Conservation (phyloP, 2,888 invertebrate species). For the Euzetes globulus region DNA sequence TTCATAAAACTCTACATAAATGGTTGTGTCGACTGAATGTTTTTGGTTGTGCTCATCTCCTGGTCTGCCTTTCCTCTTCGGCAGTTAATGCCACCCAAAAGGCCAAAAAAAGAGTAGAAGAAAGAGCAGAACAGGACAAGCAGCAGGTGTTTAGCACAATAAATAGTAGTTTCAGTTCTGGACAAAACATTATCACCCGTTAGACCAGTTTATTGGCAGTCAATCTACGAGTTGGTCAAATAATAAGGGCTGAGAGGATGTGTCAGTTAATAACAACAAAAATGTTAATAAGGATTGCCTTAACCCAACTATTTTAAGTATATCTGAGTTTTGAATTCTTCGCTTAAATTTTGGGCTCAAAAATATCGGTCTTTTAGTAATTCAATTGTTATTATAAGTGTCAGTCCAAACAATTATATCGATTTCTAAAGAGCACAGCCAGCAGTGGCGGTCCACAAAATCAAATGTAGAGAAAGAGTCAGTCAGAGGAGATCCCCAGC, state of each 20-base stretch:
- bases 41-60: background rate
- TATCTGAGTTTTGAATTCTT: background rate
- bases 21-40: background rate
- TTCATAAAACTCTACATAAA: background rate
- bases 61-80: too few species aligned
- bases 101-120: background rate
- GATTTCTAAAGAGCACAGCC: conserved; percentile 14
- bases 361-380: background rate
- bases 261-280: too few species aligned
- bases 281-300: too few species aligned
- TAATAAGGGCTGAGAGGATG: too few species aligned
- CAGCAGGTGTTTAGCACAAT: background rate
- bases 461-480: background rate
- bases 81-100: background rate
- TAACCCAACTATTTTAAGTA: background rate
- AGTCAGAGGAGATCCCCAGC: background rate
- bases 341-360: background rate
- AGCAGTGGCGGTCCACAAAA: background rate
- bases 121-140: background rate
- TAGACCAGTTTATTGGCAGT: background rate
- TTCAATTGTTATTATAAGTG: conserved; percentile 14
- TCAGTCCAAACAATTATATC: conserved; percentile 16
- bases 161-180: background rate
- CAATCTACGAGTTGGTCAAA: background rate
- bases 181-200: background rate